Conservation (phyloP, 2,113 vertebrate species). For the Symphodus melops region DNA sequence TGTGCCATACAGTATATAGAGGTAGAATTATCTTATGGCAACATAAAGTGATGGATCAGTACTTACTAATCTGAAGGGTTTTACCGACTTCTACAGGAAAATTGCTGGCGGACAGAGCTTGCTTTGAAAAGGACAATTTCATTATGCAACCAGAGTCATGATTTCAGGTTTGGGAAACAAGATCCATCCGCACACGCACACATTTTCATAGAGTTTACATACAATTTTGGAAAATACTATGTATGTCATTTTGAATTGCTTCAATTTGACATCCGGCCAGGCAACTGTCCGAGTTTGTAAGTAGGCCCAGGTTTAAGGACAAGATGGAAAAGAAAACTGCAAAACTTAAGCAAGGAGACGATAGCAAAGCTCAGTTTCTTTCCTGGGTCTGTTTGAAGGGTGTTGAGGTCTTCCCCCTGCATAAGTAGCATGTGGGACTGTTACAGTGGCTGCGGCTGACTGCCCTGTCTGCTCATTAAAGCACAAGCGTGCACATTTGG, state of each 20-base stretch:
- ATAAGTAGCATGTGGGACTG: conserved; percentile 71
- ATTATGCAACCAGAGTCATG: no score
- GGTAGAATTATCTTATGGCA: no score
- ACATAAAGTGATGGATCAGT: no score
- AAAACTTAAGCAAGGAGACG: conserved; percentile 2
- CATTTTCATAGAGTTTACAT: no score
- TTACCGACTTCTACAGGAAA: no score
- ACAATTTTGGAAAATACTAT: no score
- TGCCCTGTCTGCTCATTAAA: conserved; percentile 90
- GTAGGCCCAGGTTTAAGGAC: not conserved
- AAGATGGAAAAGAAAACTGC: not conserved
- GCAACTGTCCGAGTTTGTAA: not conserved
- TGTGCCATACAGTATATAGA: no score
- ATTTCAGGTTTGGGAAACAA: no score
- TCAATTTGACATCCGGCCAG: not conserved
- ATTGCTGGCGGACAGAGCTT: no score
- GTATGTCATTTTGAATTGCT: not conserved
- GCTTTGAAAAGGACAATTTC: no score
- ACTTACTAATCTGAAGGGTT: no score
- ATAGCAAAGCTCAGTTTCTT: conserved; percentile 19
- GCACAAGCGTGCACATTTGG: conserved; percentile 82
- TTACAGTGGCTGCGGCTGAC: conserved; percentile 82
- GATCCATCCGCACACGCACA: no score
- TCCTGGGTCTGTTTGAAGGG: conserved; percentile 31
- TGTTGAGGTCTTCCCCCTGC: conserved; percentile 52